These are phyloP conservation scores for Percopsis transmontana DNA, from an alignment of 2,113 vertebrate genomes.

Conservation along the genomic window DNA sequence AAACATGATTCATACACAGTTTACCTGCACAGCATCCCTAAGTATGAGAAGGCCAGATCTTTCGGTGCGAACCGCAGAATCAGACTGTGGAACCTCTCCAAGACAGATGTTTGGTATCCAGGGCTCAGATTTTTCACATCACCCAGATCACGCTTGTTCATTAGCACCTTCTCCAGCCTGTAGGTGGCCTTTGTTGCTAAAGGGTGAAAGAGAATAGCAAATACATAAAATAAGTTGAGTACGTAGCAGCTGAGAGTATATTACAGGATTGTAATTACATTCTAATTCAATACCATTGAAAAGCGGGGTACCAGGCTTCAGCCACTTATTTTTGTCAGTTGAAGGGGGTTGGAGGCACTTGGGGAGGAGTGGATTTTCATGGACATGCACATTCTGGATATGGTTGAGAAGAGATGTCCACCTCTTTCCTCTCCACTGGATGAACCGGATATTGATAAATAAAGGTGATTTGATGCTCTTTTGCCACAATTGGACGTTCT, in stretches of 20 bases:
- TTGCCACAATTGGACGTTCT: neutral
- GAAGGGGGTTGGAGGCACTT: neutral
- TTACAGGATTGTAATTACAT: neutral
- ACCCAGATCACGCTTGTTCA: conserved; percentile 17
- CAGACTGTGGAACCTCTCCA: neutral
- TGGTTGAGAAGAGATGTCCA: neutral
- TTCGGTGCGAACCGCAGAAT: neutral
- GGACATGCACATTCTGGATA: conserved; percentile 4
- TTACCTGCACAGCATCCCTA: conserved; percentile 7
- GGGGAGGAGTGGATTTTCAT: conserved; percentile 12
- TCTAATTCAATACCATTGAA: neutral
- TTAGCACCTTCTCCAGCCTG: conserved; percentile 1
- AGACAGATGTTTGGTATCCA: neutral
- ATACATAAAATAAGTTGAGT: conserved; percentile 8
- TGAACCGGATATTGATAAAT: neutral
- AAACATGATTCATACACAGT: conserved; percentile 1
- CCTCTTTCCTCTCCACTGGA: conserved; percentile 7
- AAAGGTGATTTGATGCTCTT: conserved; percentile 8
- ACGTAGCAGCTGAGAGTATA: neutral
- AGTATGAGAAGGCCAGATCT: conserved; percentile 15
- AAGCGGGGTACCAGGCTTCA: neutral
- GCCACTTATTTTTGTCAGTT: neutral
- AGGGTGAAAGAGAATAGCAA: neutral
- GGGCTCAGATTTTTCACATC: conserved; percentile 13
- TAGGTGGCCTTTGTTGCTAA: neutral